Base-by-base conservation (phyloP, 2,888 invertebrate genomes). In the Troilus luridus region DNA sequence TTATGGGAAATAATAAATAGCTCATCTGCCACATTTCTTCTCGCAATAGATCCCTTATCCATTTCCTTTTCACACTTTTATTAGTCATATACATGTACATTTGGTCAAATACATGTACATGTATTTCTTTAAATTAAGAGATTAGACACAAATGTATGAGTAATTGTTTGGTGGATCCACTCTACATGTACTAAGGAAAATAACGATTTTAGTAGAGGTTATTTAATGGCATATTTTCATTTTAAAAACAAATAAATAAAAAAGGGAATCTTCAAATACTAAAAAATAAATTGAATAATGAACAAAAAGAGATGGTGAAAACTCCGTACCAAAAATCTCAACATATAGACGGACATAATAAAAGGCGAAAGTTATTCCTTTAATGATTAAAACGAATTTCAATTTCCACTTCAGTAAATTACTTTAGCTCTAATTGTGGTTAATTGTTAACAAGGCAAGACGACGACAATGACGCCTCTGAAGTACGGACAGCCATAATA, bases 391-490 rank as follows among this genome's bases (percentile, higher is more conserved):
- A 85, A 85, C 0, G 41, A 77, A 85, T 56, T 21, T 56, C n/a
- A 85, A 85, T 85, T 56, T 77, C 56, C 85, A 54, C 85, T 10
- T 56, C 2, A 85, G 85, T 9, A 58, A 58, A 56, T 56, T 85
- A 56, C 54, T 85, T 19, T 6, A 85, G 12, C 56, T 41, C 54
- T 85, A 85, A 85, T 85, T 54, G 85, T 85, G 11, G 21, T n/a
- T 85, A 85, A 85, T 85, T 85, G 56, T 58, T 85, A 85, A 56
- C 85, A 58, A 85, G 85, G 56, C n/a, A 85, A 58, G 85, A 56
- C 56, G 85, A 56, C 21, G 85, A 58, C 56, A 85, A 85, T 85
- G 7, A 56, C 21, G 17, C 72, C 12, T 56, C 3, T 85, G n/a
- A 85, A 56, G 3, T 11, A n/a, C 56, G 56, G 85, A 85, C n/a